Evolutionary conservation across 92 coral and sea anemone genomes (phyloP).

Genomic region (Bergia sp.): DNA sequence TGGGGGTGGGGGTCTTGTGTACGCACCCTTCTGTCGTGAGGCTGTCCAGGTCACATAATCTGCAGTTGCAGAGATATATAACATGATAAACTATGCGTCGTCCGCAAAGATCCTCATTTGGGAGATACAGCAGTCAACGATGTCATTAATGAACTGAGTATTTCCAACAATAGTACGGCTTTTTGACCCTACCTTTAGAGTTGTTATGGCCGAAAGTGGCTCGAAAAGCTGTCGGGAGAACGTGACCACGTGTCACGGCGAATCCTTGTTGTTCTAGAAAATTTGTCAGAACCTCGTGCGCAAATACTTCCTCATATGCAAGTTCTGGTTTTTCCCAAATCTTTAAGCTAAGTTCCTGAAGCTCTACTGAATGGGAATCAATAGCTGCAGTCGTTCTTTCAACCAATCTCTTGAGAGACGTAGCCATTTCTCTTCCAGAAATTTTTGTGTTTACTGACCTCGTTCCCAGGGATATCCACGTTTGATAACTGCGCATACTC

Average conservation of each 20-base stretch:
- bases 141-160: not conserved
- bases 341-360: slow-evolving; percentile 17
- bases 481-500: slow-evolving; percentile 1
- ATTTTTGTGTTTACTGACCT: not conserved
- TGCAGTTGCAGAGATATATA: no score
- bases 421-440: not conserved
- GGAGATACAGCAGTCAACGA: no score
- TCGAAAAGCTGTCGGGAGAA: slow-evolving; percentile 31
- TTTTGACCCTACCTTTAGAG: not conserved
- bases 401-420: not conserved
- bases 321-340: slow-evolving; percentile 41
- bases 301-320: slow-evolving; percentile 21
- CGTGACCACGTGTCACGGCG: slow-evolving; percentile 15
- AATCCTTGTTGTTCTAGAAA: slow-evolving; percentile 24
- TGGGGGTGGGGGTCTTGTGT: no score
- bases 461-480: slow-evolving; percentile 18
- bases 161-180: not conserved
- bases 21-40: no score
- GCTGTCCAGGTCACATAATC: no score
- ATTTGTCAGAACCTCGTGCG: slow-evolving; percentile 4
- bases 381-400: not conserved
- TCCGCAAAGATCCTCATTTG: no score
- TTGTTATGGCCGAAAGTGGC: slow-evolving; percentile 18
- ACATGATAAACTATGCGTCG: no score
- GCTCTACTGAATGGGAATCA: slow-evolving; percentile 2